Evolutionary conservation across 2,888 invertebrate genomes (phyloP), one percentile per base, ranked within the genome.

Genomic region (Sinohyriopsis cumingii): DNA sequence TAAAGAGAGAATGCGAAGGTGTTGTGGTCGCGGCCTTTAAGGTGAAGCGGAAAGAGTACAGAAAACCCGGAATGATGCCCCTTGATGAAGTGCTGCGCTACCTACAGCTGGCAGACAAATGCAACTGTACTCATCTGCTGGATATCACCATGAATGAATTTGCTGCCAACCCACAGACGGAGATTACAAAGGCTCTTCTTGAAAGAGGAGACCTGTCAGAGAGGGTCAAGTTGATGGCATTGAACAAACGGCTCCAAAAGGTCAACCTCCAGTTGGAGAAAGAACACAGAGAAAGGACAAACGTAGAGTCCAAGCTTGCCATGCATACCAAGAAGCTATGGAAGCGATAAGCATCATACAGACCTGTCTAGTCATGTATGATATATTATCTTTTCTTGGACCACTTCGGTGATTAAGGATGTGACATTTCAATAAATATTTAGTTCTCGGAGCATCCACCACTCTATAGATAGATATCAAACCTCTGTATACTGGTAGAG

Each of bases 241-340:
- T 77, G 0, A 75, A 77, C 55, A 77, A 77, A 45, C 75, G 75
- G 61, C 75, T 77, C 1, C 75, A 77, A 55, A 77, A 75, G 56
- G 75, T 75, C 18, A 71, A 77, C 60, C 71, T 77, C 61, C 75
- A 77, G 54, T 66, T 77, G 25, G 77, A 77, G 62, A 77, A 75
- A 55, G 77, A 77, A 63, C 67, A 68, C 3, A 33, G 75, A 12
- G 54, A 53, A 7, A 65, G 62, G 20, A 60, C 63, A 19, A 72
- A 72, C 22, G 28, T 57, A 18, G 67, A 72, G 12, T 24, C 45
- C 5, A 60, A 25, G 25, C 33, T 60, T 60, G 60, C 25, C 20
- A 25, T 60, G 60, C n/a, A 22, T 60, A 60, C 45, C 45, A 45
- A 45, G 45, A 45, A 45, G 45, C 15, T 45, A 45, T 45, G 45